Conservation (phyloP, 2,888 invertebrate species). For the Plebejus melissa region DNA sequence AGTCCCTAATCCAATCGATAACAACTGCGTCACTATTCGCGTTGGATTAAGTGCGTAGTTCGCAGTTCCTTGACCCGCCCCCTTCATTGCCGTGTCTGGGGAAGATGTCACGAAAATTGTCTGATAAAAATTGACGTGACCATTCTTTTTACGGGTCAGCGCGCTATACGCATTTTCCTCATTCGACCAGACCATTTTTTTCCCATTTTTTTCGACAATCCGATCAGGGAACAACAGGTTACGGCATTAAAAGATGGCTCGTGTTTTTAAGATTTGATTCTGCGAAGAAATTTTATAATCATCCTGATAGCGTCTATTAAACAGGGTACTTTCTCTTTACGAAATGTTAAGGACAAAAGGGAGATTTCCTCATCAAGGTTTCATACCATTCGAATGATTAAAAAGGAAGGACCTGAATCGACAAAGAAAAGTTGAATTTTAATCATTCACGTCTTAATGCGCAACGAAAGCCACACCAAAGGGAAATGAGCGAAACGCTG, state of each 20-base stretch:
- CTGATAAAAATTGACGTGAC: neutral
- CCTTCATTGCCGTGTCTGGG: conserved; percentile 1
- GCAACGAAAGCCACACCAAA: neutral
- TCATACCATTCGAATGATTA: neutral
- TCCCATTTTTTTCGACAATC: neutral
- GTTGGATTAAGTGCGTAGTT: conserved; percentile 29
- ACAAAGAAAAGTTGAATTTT: neutral
- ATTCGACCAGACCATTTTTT: neutral
- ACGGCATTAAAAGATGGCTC: neutral
- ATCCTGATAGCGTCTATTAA: neutral
- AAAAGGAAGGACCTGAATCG: neutral
- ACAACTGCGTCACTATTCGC: conserved; percentile 25
- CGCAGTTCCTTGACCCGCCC: conserved; percentile 26
- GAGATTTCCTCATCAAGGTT: neutral
- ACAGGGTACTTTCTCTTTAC: neutral
- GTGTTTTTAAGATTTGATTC: neutral
- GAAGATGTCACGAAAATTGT: neutral
- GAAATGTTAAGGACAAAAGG: neutral
- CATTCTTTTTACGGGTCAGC: neutral
- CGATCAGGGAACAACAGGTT: neutral
- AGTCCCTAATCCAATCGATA: conserved; percentile 22
- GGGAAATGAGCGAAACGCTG: conserved; percentile 2
- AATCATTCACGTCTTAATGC: conserved; percentile 13
- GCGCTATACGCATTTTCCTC: neutral
- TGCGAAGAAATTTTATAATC: neutral